Percentiles rank a stretch among this genome's conserved stretches.
These are phyloP conservation scores for Autographa pulchrina DNA, from an alignment of 2,888 invertebrate genomes.

Conservation along the genomic window DNA sequence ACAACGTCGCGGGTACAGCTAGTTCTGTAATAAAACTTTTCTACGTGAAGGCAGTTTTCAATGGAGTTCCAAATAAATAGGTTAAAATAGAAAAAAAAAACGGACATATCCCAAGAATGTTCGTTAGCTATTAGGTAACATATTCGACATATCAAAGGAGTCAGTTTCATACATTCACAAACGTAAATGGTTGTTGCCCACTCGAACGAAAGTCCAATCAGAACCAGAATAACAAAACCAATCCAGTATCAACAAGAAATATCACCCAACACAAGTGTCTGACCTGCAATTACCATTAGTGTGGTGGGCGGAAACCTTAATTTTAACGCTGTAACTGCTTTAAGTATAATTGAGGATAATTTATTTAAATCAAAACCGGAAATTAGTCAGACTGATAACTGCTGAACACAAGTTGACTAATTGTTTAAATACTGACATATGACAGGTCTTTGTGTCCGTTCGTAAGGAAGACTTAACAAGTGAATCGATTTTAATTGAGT, in stretches of 20 bases:
- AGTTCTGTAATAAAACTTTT: too few species aligned
- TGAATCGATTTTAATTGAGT: too few species aligned
- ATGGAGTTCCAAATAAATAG: too few species aligned
- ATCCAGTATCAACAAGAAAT: constrained; percentile 33
- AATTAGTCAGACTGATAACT: constrained; percentile 25
- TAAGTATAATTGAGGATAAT: constrained; percentile 20
- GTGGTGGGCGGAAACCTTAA: constrained; percentile 42
- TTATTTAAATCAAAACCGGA: constrained; percentile 45
- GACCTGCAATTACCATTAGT: constrained; percentile 20
- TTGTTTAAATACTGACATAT: not conserved
- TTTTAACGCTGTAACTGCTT: constrained; percentile 20
- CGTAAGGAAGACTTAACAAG: too few species aligned
- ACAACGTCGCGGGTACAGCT: too few species aligned
- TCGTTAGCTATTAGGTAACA: too few species aligned
- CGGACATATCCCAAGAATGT: too few species aligned
- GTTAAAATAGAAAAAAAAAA: too few species aligned
- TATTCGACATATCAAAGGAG: too few species aligned
- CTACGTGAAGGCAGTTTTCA: too few species aligned
- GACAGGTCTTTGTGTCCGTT: not conserved
- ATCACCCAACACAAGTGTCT: constrained; percentile 29
- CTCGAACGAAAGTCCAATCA: constrained; percentile 20
- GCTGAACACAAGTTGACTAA: not conserved
- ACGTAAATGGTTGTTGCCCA: not conserved
- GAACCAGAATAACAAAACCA: constrained; percentile 12
- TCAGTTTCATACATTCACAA: too few species aligned